Conservation (phyloP, 2,113 vertebrate genomes). For the Balaenoptera acutorostrata region DNA sequence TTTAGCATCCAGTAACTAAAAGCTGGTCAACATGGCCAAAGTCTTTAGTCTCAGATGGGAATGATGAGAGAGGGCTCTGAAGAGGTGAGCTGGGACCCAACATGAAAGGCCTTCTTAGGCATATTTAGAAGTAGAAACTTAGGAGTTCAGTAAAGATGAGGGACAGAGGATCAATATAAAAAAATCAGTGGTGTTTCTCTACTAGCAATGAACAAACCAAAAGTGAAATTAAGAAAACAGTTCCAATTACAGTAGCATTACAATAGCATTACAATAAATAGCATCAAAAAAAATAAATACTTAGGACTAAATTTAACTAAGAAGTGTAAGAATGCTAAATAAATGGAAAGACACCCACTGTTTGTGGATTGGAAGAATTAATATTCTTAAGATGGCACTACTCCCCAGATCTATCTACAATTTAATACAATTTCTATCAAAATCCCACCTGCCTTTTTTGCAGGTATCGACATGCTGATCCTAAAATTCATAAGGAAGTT, state of each 20-base stretch:
- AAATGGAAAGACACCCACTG: background rate
- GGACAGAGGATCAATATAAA: background rate
- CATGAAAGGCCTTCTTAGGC: background rate
- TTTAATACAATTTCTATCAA: background rate
- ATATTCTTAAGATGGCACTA: background rate
- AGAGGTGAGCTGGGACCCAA: background rate
- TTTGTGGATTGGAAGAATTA: background rate
- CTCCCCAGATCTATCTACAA: background rate
- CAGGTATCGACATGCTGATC: background rate
- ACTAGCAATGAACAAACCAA: background rate
- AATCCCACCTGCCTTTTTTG: background rate
- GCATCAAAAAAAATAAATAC: background rate
- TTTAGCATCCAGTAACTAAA: background rate
- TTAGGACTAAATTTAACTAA: background rate
- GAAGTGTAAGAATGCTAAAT: background rate
- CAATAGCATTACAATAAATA: background rate
- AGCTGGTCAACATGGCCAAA: background rate
- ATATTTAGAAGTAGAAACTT: background rate
- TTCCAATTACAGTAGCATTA: background rate
- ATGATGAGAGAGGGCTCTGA: background rate
- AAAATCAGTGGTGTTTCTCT: background rate
- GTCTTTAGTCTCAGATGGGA: background rate
- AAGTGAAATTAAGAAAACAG: background rate
- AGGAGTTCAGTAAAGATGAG: background rate
- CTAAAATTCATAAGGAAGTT: background rate